Evolutionary conservation across 2,888 invertebrate species (phyloP).

Genomic region (Parelbella ahira): DNA sequence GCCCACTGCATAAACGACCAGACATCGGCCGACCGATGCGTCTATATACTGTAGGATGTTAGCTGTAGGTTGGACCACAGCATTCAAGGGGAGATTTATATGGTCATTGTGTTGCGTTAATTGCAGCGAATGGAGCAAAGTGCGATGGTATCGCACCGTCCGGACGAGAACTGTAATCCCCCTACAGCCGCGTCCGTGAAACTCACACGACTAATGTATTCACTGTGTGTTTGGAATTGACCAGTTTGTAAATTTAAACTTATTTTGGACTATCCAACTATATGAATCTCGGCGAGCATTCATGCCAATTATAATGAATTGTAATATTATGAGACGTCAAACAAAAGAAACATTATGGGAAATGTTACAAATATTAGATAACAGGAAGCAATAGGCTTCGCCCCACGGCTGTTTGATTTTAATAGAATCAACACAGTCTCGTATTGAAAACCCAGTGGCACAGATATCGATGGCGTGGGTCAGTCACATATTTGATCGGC

Average conservation of each 20-base stretch:
- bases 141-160: constrained; percentile 66
- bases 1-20: constrained; percentile 12
- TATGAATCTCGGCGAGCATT: no score
- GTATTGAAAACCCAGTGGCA: constrained; percentile 68
- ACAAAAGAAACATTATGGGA: constrained; percentile 41
- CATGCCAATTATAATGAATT: neutral
- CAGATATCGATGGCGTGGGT: constrained; percentile 56
- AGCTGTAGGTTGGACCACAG: constrained; percentile 49
- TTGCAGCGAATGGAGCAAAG: constrained; percentile 72
- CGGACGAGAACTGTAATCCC: constrained; percentile 63
- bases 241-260: neutral
- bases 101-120: constrained; percentile 76
- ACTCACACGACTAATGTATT: constrained; percentile 31
- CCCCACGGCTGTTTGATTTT: constrained; percentile 38
- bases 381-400: constrained; percentile 43
- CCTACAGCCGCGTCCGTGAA: constrained; percentile 42
- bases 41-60: constrained; percentile 28
- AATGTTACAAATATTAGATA: constrained; percentile 36
- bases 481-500: constrained; percentile 42
- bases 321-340: constrained; percentile 26
- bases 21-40: constrained; percentile 8
- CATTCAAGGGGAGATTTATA: constrained; percentile 73
- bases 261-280: no score
- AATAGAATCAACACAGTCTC: constrained; percentile 41
- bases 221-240: constrained; percentile 5